Evolutionary conservation across 2,113 vertebrate species (phyloP).

Genomic region (Pterocles orientalis): DNA sequence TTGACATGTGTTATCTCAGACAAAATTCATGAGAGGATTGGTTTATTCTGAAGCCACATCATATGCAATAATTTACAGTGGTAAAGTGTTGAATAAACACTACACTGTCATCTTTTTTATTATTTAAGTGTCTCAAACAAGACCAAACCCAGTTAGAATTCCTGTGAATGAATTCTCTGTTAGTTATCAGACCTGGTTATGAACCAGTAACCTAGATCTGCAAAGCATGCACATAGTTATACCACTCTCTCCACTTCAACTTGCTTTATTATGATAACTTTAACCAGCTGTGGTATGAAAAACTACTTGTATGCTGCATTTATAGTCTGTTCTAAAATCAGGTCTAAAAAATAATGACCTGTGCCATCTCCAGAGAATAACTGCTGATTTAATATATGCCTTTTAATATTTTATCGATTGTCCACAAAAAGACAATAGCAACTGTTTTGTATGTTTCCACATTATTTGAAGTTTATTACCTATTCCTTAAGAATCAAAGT

Average conservation of each 20-base stretch:
- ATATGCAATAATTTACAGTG: neutral
- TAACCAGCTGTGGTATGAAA: neutral
- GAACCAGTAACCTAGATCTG: constrained; percentile 23
- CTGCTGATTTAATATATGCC: neutral
- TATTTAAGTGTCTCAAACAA: neutral
- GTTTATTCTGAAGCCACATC: neutral
- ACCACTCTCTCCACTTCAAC: neutral
- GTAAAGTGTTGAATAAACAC: neutral
- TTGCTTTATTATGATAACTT: neutral
- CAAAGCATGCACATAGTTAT: constrained; percentile 8
- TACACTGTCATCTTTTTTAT: neutral
- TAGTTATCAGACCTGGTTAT: constrained; percentile 18
- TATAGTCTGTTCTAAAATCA: neutral
- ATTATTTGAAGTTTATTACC: neutral
- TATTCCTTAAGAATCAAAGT: neutral
- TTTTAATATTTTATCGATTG: neutral
- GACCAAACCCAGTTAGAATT: neutral
- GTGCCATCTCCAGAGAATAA: neutral
- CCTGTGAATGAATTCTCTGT: neutral
- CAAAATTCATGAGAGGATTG: neutral
- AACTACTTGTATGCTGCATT: neutral
- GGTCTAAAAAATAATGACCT: neutral
- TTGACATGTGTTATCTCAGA: neutral
- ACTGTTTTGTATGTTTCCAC: neutral
- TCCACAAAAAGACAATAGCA: neutral